Conservation (phyloP, 2,888 invertebrate species). For the Hirtodrosophila trivittata region DNA sequence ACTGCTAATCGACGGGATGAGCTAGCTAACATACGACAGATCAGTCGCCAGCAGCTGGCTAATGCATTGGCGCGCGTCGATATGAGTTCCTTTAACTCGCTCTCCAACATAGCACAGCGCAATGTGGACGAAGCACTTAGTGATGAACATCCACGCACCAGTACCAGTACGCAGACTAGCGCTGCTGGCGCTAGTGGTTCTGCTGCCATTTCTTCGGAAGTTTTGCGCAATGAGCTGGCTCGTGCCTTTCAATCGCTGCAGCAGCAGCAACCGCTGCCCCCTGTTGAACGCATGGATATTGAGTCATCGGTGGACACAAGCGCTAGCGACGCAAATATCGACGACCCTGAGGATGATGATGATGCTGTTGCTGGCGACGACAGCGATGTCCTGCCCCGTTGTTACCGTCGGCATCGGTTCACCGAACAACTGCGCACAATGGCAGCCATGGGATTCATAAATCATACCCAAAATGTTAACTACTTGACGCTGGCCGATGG, state of each 20-base stretch:
- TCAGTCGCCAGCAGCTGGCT: conserved; percentile 82
- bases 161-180: conserved; percentile 12
- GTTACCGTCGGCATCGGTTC: conserved; percentile 81
- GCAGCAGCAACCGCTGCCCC: conserved; percentile 13
- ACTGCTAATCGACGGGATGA: conserved; percentile 70
- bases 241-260: conserved; percentile 62
- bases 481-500: conserved; percentile 91
- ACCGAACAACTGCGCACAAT: conserved; percentile 89
- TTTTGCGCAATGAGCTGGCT: conserved; percentile 89
- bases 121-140: conserved; percentile 69
- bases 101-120: conserved; percentile 83
- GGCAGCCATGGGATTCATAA: conserved; percentile 95
- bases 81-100: conserved; percentile 81
- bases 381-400: conserved; percentile 74
- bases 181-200: conserved; percentile 4
- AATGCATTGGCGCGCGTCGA: conserved; percentile 81
- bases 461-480: conserved; percentile 92
- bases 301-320: conserved; percentile 13
- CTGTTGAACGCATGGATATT: conserved; percentile 60
- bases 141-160: conserved; percentile 53
- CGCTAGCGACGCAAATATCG: conserved; percentile 41
- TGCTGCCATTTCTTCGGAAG: conserved; percentile 88
- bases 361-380: conserved; percentile 58
- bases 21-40: conserved; percentile 81
- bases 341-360: conserved; percentile 49